Conservation (phyloP, 2,113 vertebrate species). For the Paedocypris sp. region DNA sequence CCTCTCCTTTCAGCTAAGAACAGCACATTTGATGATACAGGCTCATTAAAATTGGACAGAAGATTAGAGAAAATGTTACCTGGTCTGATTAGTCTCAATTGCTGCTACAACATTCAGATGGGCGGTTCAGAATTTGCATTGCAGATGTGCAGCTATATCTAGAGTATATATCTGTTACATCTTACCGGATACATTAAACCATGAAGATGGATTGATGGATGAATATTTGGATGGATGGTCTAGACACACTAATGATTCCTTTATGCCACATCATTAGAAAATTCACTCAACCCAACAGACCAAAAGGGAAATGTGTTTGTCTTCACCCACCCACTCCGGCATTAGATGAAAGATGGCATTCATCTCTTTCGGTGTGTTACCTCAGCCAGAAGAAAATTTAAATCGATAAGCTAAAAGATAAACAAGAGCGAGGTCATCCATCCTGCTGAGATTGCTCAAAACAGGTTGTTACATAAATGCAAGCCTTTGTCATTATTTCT, state of each 20-base stretch:
- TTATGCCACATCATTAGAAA: conserved; percentile 2
- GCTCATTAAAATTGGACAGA: too few species aligned
- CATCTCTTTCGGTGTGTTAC: background rate
- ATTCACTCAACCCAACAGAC: background rate
- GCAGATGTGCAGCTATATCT: too few species aligned
- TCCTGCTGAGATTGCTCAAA: background rate
- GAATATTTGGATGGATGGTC: too few species aligned
- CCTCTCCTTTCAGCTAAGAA: too few species aligned
- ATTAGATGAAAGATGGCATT: background rate
- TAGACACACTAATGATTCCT: background rate
- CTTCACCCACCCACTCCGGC: background rate
- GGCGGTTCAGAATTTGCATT: too few species aligned
- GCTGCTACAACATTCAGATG: too few species aligned
- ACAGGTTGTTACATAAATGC: conserved; percentile 32
- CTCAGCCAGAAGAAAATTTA: background rate
- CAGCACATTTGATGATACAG: too few species aligned
- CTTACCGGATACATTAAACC: too few species aligned
- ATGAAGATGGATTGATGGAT: too few species aligned
- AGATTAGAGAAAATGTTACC: too few species aligned
- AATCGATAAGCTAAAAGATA: background rate
- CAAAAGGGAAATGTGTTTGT: conserved; percentile 9
- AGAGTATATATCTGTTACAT: too few species aligned
- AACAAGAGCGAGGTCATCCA: background rate
- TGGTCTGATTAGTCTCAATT: too few species aligned
- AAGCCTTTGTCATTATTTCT: conserved; percentile 1